These are phyloP conservation scores for Pelochelys cantorii DNA, from an alignment of 2,797 vertebrate species.

Conservation along the genomic window DNA sequence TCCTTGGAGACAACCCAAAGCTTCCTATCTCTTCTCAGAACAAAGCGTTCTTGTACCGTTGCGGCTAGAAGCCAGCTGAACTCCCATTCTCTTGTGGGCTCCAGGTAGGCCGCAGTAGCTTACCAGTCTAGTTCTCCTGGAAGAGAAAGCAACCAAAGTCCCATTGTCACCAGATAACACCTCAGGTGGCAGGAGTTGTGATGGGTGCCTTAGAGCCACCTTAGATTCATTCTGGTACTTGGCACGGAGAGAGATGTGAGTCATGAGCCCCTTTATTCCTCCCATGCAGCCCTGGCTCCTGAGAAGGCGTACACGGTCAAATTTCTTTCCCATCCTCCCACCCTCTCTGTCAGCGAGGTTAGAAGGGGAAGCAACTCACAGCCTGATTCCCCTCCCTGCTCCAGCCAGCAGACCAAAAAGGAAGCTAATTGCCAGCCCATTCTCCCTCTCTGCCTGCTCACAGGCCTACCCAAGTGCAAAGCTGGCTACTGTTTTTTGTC, in stretches of 20 bases:
- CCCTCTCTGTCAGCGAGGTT: conserved; percentile 28
- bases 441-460: conserved; percentile 15
- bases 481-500: conserved; percentile 34
- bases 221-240: neutral
- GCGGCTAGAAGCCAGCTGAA: neutral
- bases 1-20: neutral
- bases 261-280: neutral
- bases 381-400: neutral
- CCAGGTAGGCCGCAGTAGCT: neutral
- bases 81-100: too few species aligned
- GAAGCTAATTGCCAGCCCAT: neutral
- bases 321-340: neutral
- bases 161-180: neutral
- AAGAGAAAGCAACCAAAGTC: neutral
- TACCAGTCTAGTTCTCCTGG: neutral
- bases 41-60: neutral
- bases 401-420: neutral
- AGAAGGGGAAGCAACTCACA: conserved; percentile 21
- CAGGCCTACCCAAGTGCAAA: conserved; percentile 57
- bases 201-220: neutral
- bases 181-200: neutral
- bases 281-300: neutral
- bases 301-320: neutral
- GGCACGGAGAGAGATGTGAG: neutral
- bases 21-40: neutral